These are phyloP conservation scores for Cartodere bifasciata DNA, from an alignment of 2,888 invertebrate species.

Conservation along the genomic window DNA sequence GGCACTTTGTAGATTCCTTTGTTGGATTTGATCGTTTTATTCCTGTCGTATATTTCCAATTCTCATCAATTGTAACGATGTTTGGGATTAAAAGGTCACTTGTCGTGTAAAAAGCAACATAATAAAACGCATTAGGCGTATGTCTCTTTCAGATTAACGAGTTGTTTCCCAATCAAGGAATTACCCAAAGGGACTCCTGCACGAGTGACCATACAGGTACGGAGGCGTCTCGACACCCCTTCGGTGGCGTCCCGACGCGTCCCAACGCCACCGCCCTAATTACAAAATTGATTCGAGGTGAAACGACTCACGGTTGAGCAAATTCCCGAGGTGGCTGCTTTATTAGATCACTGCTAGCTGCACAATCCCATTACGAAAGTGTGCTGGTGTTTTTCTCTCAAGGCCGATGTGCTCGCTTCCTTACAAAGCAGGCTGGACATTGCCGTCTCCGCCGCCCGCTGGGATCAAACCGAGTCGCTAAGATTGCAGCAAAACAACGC, in stretches of 20 bases:
- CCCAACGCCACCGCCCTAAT: slow-evolving; percentile 24
- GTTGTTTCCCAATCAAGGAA: slow-evolving; percentile 28
- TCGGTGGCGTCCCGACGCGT: slow-evolving; percentile 6
- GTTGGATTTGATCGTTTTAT: too few species aligned
- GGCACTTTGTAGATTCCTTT: too few species aligned
- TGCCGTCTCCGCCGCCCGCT: background rate
- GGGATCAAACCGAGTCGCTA: too few species aligned
- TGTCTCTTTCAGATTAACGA: slow-evolving; percentile 18
- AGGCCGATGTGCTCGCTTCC: slow-evolving; percentile 9
- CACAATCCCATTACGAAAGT: slow-evolving; percentile 27
- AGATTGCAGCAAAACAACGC: too few species aligned
- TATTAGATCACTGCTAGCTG: slow-evolving; percentile 32
- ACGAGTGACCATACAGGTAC: slow-evolving; percentile 27
- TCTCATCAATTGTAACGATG: too few species aligned
- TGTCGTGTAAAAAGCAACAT: too few species aligned
- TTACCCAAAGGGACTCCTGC: slow-evolving; percentile 24
- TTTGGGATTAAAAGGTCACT: too few species aligned
- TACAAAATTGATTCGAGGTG: slow-evolving; percentile 33
- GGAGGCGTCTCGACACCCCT: too few species aligned
- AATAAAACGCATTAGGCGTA: slow-evolving; percentile 11
- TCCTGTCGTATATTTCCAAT: too few species aligned
- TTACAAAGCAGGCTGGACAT: too few species aligned
- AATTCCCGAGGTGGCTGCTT: slow-evolving; percentile 28
- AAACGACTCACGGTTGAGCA: slow-evolving; percentile 29
- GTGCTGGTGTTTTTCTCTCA: slow-evolving; percentile 18